These are phyloP conservation scores for Coptodon rendalli DNA, from an alignment of 2,113 vertebrate genomes.

Conservation along the genomic window DNA sequence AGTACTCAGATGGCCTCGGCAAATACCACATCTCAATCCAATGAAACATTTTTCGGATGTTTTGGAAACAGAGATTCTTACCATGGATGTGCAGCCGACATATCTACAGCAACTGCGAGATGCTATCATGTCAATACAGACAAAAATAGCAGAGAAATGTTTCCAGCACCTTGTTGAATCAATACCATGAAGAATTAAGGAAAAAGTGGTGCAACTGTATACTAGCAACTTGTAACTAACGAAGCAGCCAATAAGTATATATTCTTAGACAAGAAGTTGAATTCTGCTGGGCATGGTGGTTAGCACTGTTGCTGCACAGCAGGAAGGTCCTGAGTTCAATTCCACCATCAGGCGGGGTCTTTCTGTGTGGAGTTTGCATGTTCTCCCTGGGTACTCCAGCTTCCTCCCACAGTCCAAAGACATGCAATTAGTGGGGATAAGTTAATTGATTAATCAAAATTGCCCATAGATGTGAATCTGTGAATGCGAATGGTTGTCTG, in stretches of 20 bases:
- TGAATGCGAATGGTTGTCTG: background rate
- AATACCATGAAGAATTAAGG: background rate
- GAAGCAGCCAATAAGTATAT: background rate
- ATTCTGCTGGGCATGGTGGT: background rate
- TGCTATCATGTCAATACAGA: background rate
- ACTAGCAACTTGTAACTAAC: background rate
- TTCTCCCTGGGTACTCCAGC: fast-evolving
- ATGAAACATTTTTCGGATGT: background rate
- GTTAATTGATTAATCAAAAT: background rate
- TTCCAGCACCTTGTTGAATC: background rate
- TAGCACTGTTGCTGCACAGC: background rate
- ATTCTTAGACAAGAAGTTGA: background rate
- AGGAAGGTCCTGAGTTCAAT: background rate
- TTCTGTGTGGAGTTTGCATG: background rate
- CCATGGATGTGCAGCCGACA: background rate
- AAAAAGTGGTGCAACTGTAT: background rate
- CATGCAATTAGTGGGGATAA: background rate
- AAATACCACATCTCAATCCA: background rate
- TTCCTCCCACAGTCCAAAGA: background rate
- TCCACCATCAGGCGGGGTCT: background rate
- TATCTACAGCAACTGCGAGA: background rate
- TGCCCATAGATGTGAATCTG: background rate
- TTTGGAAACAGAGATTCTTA: background rate
- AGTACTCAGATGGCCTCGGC: too few species aligned
- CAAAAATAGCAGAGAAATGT: background rate